phyloP scores from a whole-genome alignment of 1,140 invertebrate species.

The Drosophila jambulina region DNA sequence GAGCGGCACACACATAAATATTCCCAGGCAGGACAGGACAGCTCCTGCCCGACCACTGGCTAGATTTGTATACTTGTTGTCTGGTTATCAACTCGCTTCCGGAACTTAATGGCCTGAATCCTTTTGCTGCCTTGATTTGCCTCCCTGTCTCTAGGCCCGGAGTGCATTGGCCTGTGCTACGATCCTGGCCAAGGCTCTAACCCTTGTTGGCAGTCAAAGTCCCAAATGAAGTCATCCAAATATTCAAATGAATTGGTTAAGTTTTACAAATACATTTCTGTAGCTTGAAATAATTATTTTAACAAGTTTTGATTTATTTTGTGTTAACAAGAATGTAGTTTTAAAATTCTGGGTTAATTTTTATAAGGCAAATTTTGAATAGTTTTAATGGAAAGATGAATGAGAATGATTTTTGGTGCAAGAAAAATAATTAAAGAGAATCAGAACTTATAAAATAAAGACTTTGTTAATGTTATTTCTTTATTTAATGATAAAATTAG shows the following conservation, averaged over 20 bases:
- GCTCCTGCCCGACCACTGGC: constrained; percentile 14
- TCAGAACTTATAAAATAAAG: too few relatives aligned
- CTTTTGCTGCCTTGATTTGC: constrained; percentile 71
- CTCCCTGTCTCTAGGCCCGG: constrained; percentile 9
- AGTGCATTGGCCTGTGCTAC: constrained; percentile 71
- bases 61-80: constrained; percentile 70
- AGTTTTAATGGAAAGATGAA: not conserved
- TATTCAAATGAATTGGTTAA: not conserved
- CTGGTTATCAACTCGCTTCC: constrained; percentile 81
- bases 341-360: too few relatives aligned
- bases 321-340: too few relatives aligned
- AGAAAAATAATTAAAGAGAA: too few relatives aligned
- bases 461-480: too few relatives aligned
- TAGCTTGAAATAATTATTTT: not conserved
- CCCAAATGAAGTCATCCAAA: constrained; percentile 17
- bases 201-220: constrained; percentile 6
- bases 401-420: too few relatives aligned
- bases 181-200: constrained; percentile 41
- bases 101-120: constrained; percentile 85
- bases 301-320: not conserved
- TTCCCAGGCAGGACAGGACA: constrained; percentile 49
- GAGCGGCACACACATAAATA: constrained; percentile 35
- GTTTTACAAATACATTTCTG: not conserved
- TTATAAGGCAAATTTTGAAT: too few relatives aligned
- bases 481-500: too few relatives aligned